Evolutionary conservation across 2,797 vertebrate species (phyloP), one percentile per base, ranked within the genome.

Genomic region (Spinus pinus): DNA sequence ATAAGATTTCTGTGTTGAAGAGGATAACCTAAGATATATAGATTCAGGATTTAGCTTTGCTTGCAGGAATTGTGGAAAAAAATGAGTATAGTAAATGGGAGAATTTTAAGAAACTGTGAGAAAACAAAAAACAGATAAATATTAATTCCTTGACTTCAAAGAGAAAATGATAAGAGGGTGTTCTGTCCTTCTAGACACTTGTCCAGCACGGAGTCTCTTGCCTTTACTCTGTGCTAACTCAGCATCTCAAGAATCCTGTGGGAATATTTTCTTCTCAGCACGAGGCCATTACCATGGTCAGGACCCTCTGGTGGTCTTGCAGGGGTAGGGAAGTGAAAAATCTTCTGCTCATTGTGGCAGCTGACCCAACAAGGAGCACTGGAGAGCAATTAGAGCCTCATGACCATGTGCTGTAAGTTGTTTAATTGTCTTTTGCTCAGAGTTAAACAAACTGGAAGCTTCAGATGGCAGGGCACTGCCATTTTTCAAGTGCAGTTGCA

Each of bases 351-450:
- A 0, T 37, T 1, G 3, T 67, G 62, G 53, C 47, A 58, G 67
- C 87, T 85, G 50, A 75, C 33, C 71, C 46, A 53, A 82, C 41
- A 42, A 80, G 81, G 21, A 69, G 50, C 73, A 4, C 41, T 35
- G 12, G 39, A 62, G 65, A 83, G 57, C 83, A 74, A 39, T 92
- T 96, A 80, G 7, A 35, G 70, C 75, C 94, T 95, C 33, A 7
- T 88, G 91, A 86, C 80, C 66, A n/a, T 64, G 46, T 18, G 57
- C 64, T 88, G 9, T 69, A 87, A 58, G 50, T 88, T 91, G 35
- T 88, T 95, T 95, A 94, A 95, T 95, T 96, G 91, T 95, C 82
- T 96, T 93, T 88, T 77, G 61, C 86, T 94, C 23, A 7, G 85
- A 93, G 44, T 96, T 82, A 87, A 95, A 92, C 86, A 94, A 94